Base-by-base conservation (phyloP, 1,140 invertebrate genomes). In the Drosophila sturtevanti region DNA sequence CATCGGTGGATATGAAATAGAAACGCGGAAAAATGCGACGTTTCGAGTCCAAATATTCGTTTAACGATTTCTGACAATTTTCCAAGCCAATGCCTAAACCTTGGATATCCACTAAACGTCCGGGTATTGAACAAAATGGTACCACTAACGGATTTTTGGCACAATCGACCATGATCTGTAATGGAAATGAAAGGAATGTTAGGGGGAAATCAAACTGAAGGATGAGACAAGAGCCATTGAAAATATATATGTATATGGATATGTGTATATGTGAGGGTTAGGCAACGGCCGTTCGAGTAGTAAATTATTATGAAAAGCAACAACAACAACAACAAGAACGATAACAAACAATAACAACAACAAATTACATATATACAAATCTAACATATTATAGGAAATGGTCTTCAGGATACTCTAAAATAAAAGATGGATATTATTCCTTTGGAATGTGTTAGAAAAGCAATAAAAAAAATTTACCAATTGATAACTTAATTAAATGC, bases 1-100 rank as follows among this genome's bases (percentile, higher is more conserved):
- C 98, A 89, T 98, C 97, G 68, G 98, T 97, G 6, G 97, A 98
- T 73, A 98, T 96, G 90, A 98, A 98, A 92, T 96, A 98, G 92
- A 98, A 98, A 77, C 98, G 92, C 31, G 97, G 96, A 90, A 98
- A 98, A 59, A 96, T 94, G 68, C 96, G 94, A 69, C 97, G 93
- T 92, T 98, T 98, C 0, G 95, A 95, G 86, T 97, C 96, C 56
- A 98, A 93, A 92, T 98, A 98, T 81, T 98, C 96, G 78, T 96
- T 97, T 44, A 98, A 92, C 0, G 97, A 97, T 90, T 98, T 98
- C 92, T 98, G 97, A 92, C 97, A 98, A 77, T 94, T 95, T 87
- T 98, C 97, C 21, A 98, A 92, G 1, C 95, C 96, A 24, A 92
- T 68, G 58, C 94, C 94, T n/a, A 98, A 92, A 35, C 92, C 93